Base-by-base conservation (phyloP, 1,140 invertebrate species). In the Epicauta chinensis region DNA sequence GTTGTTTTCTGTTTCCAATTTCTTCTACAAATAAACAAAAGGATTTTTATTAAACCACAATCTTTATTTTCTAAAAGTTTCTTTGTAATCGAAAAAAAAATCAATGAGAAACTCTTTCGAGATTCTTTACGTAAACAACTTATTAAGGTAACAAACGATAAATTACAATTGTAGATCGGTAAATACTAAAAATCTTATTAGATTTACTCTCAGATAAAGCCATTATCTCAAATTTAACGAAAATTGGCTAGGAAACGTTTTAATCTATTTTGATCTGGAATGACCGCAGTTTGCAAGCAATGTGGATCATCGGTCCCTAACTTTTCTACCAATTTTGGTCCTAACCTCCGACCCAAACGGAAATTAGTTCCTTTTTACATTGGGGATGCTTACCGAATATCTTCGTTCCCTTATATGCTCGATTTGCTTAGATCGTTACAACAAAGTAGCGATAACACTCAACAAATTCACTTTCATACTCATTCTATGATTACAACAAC, bases 361-460 rank as follows among this genome's bases (percentile, higher is more conserved):
- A 59, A 59, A 59, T 59, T 59, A 59, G 57, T 59, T 59, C 48
- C 45, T 59, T 55, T 59, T 59, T 59, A 59, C 51, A 44, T 59
- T 23, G 37, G 50, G 49, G 57, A 59, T 55, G 57, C 57, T 59
- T 59, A 51, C 53, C 34, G 44, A 59, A 55, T 59, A 59, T 59
- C 50, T 59, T 55, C 46, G 57, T 55, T 59, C 50, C 40, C 52
- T 42, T 59, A 52, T 39, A 55, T 55, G 57, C 43, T 59, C 57
- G 53, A 59, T 59, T 59, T 59, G 57, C 50, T 55, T 43, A 49
- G 47, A 55, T 58, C 56, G 52, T 55, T 45, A 43, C 46, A 42
- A 55, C 48, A 55, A 46, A 49, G 42, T 59, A 49, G 51, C 52
- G 57, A 59, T 59, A 59, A 55, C 50, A 56, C 51, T 51, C 45